Evolutionary conservation across 2,888 invertebrate species (phyloP), one percentile per base, ranked within the genome.

Genomic region (Cheilosia urbana): DNA sequence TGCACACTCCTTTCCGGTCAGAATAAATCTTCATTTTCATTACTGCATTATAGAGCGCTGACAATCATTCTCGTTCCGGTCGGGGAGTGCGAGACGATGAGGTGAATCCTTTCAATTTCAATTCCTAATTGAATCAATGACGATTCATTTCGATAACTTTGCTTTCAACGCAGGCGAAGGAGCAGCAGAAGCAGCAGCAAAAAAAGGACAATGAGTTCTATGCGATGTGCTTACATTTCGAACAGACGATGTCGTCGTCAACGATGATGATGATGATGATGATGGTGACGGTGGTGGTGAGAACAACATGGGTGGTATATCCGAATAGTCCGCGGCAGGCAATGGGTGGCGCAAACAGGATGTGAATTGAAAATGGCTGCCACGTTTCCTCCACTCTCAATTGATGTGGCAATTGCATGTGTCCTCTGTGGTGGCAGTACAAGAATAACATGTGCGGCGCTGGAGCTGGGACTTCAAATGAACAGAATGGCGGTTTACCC

Each of bases 81-180:
- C 66, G 53, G 58, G 9, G 42, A 57, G 60, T 37, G 13, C 9
- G 17, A 34, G 37, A 58, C 37, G 58, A 47, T 15, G 30, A 68
- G 65, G 40, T 68, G 80, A 85, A 85, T 85, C 76, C 84, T 81
- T 85, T 72, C 85, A 85, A 85, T 80, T 79, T 72, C 72, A 58
- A 80, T 85, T 76, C 62, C 66, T 66, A 80, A 85, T 85, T 85
- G 76, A 85, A 80, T 85, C 85, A 72, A 80, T 80, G 81, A 85
- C 80, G 80, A 80, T 80, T 85, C 80, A 80, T 85, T 85, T 80
- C 75, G 79, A 84, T 79, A 75, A 84, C 79, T 72, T 42, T 55
- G 68, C 68, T 53, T 73, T 63, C 37, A 53, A 60, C n/a, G 45
- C 42, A 47, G 24, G n/a, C 24, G 3, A 27, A 40, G 60, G 13